A percentile compares a stretch with the other conserved stretches of the same genome.
Evolutionary conservation across 30 jellyfish, hydroid and myxozoan species (phyloP).

Genomic region (Chironex yamaguchii): DNA sequence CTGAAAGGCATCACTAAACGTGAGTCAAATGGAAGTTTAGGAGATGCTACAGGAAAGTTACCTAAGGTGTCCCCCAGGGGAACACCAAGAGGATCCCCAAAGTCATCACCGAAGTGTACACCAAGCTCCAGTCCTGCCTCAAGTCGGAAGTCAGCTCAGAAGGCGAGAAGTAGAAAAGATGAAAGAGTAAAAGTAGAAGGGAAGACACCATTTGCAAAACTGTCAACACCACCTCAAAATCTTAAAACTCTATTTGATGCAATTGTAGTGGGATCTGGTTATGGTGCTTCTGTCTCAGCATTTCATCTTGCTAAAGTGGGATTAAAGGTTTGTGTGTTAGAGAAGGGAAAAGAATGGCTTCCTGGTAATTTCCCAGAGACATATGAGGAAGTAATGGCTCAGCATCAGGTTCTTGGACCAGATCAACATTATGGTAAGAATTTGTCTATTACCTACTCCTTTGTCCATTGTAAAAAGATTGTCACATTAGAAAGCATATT

Average conservation of each 20-base stretch:
- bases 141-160: neutral
- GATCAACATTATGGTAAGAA: neutral
- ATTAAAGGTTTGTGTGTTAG: neutral
- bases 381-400: neutral
- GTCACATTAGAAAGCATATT: too few relatives aligned
- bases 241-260: neutral
- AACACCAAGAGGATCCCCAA: too few relatives aligned
- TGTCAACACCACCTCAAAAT: neutral
- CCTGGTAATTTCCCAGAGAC: conserved; percentile 43
- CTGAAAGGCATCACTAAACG: too few relatives aligned
- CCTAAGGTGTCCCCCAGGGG: too few relatives aligned
- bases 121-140: neutral
- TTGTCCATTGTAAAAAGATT: too few relatives aligned
- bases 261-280: conserved; percentile 17
- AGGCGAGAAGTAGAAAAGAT: neutral
- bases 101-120: neutral
- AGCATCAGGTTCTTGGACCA: neutral
- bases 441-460: too few relatives aligned
- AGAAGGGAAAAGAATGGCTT: conserved; percentile 27
- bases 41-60: too few relatives aligned
- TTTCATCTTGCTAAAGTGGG: conserved; percentile 2
- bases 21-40: too few relatives aligned
- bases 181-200: neutral
- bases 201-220: neutral
- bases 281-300: conserved; percentile 21